Evolutionary conservation across 1,140 invertebrate species (phyloP).

Genomic region (Drosophila rhopaloa): DNA sequence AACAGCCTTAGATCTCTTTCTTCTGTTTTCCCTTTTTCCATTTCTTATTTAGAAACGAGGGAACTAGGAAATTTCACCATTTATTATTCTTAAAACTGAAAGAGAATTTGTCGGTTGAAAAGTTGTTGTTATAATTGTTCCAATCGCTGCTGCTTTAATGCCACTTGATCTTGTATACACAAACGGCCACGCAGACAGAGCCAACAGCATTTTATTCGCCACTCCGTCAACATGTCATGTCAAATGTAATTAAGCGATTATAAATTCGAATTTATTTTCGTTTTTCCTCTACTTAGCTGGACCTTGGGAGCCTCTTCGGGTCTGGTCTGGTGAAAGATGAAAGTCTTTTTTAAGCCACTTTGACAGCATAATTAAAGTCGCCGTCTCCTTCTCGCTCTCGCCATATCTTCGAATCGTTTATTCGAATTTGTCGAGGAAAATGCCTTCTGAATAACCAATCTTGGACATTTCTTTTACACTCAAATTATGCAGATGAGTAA

Average conservation of each 20-base stretch:
- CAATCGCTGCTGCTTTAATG: slow-evolving; percentile 52
- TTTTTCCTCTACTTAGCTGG: slow-evolving; percentile 47
- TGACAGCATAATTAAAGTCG: slow-evolving; percentile 80
- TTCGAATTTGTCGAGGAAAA: slow-evolving; percentile 60
- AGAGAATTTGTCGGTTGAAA: slow-evolving; percentile 2
- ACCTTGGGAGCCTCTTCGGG: slow-evolving; percentile 30
- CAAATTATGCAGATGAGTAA: slow-evolving; percentile 75
- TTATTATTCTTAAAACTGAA: neutral
- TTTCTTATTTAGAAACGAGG: neutral
- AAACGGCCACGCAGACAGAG: slow-evolving; percentile 10
- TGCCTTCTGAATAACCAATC: slow-evolving; percentile 62
- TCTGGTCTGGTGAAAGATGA: slow-evolving; percentile 71
- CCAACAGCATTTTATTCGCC: slow-evolving; percentile 60
- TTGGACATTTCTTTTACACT: slow-evolving; percentile 18
- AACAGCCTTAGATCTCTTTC: neutral
- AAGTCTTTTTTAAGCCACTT: slow-evolving; percentile 74
- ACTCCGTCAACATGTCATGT: slow-evolving; percentile 77
- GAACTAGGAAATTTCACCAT: neutral
- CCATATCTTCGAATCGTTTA: slow-evolving; percentile 32
- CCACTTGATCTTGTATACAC: slow-evolving; percentile 58
- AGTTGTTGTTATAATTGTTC: slow-evolving; percentile 28
- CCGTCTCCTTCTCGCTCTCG: slow-evolving; percentile 35
- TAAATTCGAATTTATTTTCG: slow-evolving; percentile 68
- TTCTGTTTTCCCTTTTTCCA: neutral
- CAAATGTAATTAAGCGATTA: slow-evolving; percentile 81